phyloP scores from a whole-genome alignment of 1,140 invertebrate species.

The Cylas formicarius region DNA sequence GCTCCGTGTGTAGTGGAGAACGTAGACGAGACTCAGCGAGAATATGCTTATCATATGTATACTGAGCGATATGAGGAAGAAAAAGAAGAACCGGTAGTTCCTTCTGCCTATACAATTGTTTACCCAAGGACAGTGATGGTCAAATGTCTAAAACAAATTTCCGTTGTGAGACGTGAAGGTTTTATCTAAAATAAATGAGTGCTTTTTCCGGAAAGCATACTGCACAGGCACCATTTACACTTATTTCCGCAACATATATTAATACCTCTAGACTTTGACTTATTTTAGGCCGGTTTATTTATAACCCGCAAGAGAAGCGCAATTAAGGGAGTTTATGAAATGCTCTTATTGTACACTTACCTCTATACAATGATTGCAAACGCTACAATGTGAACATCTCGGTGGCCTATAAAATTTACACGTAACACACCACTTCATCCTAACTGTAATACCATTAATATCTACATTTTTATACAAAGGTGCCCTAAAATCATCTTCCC shows the following conservation, averaged over 20 bases:
- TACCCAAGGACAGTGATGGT: slow-evolving; percentile 99
- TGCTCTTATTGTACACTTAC: slow-evolving; percentile 47
- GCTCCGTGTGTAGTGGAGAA: slow-evolving; percentile 76
- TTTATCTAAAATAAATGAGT: slow-evolving; percentile 20
- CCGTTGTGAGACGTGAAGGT: too few species aligned
- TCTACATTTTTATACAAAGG: slow-evolving; percentile 97
- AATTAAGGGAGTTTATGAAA: slow-evolving; percentile 8
- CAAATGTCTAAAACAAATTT: slow-evolving; percentile 89
- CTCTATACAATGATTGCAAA: slow-evolving; percentile 98
- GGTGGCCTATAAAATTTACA: slow-evolving; percentile 99
- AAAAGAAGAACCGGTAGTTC: slow-evolving; percentile 98
- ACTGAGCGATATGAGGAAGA: slow-evolving; percentile 93
- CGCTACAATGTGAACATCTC: slow-evolving; percentile 96
- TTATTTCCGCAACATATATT: background rate
- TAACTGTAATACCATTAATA: slow-evolving; percentile 95
- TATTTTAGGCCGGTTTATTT: background rate
- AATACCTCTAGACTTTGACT: background rate
- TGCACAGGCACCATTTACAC: background rate
- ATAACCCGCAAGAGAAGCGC: too few species aligned
- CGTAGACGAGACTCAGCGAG: slow-evolving; percentile 82
- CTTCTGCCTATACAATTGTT: slow-evolving; percentile 99
- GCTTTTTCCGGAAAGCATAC: slow-evolving; percentile 3
- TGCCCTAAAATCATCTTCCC: slow-evolving; percentile 94
- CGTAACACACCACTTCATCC: slow-evolving; percentile 99
- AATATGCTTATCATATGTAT: slow-evolving; percentile 98